phyloP scores from a whole-genome alignment of 2,888 invertebrate species.

The Ochropleura leucogaster region DNA sequence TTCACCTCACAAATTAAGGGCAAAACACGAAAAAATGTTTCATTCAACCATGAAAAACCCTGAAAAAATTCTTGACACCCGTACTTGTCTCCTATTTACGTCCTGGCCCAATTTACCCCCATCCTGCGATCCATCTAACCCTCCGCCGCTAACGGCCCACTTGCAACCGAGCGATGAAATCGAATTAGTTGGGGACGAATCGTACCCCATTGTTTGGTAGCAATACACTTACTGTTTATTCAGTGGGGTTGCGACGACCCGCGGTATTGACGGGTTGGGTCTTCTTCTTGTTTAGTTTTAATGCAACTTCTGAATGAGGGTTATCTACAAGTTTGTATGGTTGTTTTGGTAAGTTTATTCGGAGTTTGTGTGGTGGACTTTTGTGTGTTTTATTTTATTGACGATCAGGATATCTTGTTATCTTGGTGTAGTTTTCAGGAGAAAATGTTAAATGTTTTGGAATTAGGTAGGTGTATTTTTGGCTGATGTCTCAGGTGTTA shows the following conservation, averaged over 20 bases:
- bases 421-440: background rate
- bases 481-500: background rate
- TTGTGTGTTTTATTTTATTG: constrained; percentile 26
- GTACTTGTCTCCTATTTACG: constrained; percentile 7
- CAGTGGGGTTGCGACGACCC: constrained; percentile 46
- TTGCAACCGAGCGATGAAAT: constrained; percentile 56
- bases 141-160: constrained; percentile 53
- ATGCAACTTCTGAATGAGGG: constrained; percentile 46
- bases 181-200: constrained; percentile 65
- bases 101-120: constrained; percentile 26
- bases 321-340: constrained; percentile 48
- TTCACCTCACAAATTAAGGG: background rate
- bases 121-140: constrained; percentile 35
- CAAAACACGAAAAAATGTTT: background rate
- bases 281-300: constrained; percentile 57
- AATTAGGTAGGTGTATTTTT: background rate
- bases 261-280: constrained; percentile 38
- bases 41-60: background rate
- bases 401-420: background rate
- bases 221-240: constrained; percentile 67
- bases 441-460: background rate
- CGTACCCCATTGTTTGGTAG: constrained; percentile 62
- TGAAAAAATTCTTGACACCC: background rate
- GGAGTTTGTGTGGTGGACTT: constrained; percentile 15
- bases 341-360: constrained; percentile 43